Conservation (phyloP, 2,113 vertebrate genomes). For the Tachuris rubrigastra region DNA sequence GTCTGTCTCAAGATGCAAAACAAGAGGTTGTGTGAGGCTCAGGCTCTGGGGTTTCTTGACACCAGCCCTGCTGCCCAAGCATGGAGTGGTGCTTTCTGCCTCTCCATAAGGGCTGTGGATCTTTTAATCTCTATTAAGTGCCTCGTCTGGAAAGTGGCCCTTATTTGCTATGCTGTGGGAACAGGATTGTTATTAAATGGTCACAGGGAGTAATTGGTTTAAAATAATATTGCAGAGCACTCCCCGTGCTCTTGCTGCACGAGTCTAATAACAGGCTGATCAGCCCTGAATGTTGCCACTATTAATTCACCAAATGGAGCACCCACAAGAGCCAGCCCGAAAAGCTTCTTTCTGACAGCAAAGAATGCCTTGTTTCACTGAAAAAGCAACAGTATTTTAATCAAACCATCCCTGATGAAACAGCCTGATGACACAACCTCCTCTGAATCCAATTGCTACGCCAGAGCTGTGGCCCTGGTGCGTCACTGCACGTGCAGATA, state of each 20-base stretch:
- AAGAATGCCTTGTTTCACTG: background rate
- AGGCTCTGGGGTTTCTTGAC: rapidly evolving
- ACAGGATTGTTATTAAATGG: background rate
- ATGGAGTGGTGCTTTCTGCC: background rate
- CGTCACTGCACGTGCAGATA: background rate
- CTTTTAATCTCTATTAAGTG: background rate
- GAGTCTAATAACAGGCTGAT: background rate
- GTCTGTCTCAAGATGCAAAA: background rate
- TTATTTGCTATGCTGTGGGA: background rate
- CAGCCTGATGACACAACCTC: background rate
- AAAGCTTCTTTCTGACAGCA: background rate
- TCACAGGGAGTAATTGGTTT: background rate
- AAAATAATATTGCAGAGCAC: background rate
- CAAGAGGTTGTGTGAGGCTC: background rate
- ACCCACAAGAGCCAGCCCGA: rapidly evolving
- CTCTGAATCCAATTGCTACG: background rate
- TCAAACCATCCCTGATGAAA: background rate
- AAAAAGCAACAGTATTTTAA: background rate
- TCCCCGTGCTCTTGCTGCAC: background rate
- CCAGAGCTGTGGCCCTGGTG: background rate
- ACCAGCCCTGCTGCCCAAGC: background rate
- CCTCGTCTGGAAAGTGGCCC: background rate
- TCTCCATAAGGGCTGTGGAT: background rate
- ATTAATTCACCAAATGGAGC: background rate
- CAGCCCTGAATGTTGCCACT: background rate